Evolutionary conservation across 1,140 invertebrate species (phyloP).

Genomic region (Drosophila asahinai): DNA sequence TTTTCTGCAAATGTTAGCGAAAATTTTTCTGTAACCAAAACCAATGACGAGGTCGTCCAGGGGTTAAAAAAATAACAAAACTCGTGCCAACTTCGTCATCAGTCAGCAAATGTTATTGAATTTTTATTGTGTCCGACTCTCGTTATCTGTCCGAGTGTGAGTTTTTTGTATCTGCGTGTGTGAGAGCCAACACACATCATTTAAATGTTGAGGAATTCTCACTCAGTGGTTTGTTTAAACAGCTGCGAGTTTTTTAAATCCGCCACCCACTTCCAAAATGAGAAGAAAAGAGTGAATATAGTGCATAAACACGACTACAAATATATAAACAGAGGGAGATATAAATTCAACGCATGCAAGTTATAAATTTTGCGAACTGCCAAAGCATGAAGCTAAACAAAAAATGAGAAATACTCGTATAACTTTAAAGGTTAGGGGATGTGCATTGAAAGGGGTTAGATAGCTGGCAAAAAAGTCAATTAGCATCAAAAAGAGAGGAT

Average conservation of each 20-base stretch:
- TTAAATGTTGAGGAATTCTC: conserved; percentile 41
- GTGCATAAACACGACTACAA: conserved; percentile 63
- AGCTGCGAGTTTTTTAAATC: conserved; percentile 54
- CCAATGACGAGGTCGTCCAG: conserved; percentile 60
- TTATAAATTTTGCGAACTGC: conserved; percentile 71
- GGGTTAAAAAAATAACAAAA: conserved; percentile 23
- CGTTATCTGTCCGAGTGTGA: conserved; percentile 16
- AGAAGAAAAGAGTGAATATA: neutral
- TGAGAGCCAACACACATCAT: conserved; percentile 17
- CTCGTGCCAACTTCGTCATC: conserved; percentile 23
- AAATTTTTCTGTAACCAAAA: conserved; percentile 65
- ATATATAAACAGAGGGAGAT: conserved; percentile 25
- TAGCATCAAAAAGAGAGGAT: neutral
- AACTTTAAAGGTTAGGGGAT: neutral
- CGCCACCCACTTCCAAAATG: conserved; percentile 33
- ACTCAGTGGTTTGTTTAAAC: conserved; percentile 67
- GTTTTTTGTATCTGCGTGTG: conserved; percentile 9
- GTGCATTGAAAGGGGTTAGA: neutral
- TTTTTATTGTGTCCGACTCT: conserved; percentile 56
- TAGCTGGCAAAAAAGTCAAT: neutral
- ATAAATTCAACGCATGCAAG: conserved; percentile 33
- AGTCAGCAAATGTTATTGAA: conserved; percentile 75
- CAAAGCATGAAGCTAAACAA: conserved; percentile 67
- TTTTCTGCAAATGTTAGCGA: conserved; percentile 48
- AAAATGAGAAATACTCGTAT: conserved; percentile 18